Conservation (phyloP, 2,113 vertebrate genomes). For the Tor tambroides region DNA sequence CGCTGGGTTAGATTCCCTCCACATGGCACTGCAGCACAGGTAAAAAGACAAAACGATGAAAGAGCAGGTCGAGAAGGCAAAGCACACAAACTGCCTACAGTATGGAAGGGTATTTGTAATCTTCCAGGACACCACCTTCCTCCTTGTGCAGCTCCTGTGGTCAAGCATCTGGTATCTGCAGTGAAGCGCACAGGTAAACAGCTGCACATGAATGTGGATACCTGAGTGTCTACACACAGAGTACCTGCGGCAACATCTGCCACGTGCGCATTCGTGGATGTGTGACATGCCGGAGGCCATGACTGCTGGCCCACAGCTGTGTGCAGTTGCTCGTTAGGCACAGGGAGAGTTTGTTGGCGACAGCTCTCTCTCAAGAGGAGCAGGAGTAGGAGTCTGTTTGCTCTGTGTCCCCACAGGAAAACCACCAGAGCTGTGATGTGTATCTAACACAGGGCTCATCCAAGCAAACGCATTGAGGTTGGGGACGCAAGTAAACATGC, state of each 20-base stretch:
- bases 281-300: constrained; percentile 57
- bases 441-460: constrained; percentile 21
- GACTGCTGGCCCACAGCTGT: constrained; percentile 66
- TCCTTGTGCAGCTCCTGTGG: constrained; percentile 31
- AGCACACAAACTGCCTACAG: background rate
- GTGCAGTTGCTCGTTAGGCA: constrained; percentile 56
- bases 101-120: background rate
- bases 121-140: constrained; percentile 27
- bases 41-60: constrained; percentile 3
- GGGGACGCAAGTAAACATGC: too few relatives aligned
- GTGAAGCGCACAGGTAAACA: constrained; percentile 55
- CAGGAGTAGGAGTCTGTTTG: constrained; percentile 37
- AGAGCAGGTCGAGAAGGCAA: background rate
- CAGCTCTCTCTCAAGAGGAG: constrained; percentile 48
- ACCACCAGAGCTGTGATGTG: background rate
- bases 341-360: constrained; percentile 33
- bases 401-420: constrained; percentile 21
- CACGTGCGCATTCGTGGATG: constrained; percentile 59
- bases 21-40: constrained; percentile 84
- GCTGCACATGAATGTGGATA: constrained; percentile 59
- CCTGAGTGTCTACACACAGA: constrained; percentile 40
- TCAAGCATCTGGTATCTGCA: constrained; percentile 68
- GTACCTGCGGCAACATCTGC: constrained; percentile 58
- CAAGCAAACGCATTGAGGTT: background rate
- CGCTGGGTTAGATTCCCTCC: constrained; percentile 94